phyloP scores from a whole-genome alignment of 2,888 invertebrate species.

The Volucella inflata region DNA sequence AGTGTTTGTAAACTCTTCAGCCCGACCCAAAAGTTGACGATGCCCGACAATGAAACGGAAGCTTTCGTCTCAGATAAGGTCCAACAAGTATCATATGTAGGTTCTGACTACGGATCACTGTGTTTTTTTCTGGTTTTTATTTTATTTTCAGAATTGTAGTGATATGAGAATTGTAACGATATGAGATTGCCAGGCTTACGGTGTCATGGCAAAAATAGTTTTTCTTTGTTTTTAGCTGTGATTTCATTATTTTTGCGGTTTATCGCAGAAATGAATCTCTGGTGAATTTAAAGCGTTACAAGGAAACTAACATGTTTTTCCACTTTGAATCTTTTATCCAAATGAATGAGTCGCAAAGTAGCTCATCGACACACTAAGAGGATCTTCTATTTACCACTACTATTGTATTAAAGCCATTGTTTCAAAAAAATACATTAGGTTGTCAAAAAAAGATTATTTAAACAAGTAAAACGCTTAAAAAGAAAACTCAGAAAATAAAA shows the following conservation, averaged over 20 bases:
- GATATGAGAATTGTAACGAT: slow-evolving; percentile 39
- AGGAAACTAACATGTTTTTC: no score
- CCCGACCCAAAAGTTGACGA: slow-evolving; percentile 48
- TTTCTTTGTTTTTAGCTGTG: not conserved
- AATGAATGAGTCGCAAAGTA: no score
- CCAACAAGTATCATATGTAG: slow-evolving; percentile 40
- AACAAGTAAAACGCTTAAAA: no score
- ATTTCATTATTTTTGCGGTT: slow-evolving; percentile 3
- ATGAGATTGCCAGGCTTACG: slow-evolving; percentile 22
- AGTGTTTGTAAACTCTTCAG: slow-evolving; percentile 37
- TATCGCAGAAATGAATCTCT: slow-evolving; percentile 14
- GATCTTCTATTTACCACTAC: no score
- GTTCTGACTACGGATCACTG: slow-evolving; percentile 26
- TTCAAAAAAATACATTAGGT: no score
- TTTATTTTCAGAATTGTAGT: slow-evolving; percentile 5
- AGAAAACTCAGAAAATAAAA: no score
- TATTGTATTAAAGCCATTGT: no score
- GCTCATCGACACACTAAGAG: no score
- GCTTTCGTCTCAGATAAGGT: slow-evolving; percentile 61
- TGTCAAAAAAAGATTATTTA: no score
- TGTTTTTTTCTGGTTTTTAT: not conserved
- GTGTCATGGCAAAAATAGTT: slow-evolving; percentile 24
- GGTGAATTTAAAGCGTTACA: not conserved
- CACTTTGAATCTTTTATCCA: no score
- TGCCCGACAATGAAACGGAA: slow-evolving; percentile 63